Base-by-base conservation (phyloP, 2,888 invertebrate genomes). In the Kuschelorhynchus macadamiae region DNA sequence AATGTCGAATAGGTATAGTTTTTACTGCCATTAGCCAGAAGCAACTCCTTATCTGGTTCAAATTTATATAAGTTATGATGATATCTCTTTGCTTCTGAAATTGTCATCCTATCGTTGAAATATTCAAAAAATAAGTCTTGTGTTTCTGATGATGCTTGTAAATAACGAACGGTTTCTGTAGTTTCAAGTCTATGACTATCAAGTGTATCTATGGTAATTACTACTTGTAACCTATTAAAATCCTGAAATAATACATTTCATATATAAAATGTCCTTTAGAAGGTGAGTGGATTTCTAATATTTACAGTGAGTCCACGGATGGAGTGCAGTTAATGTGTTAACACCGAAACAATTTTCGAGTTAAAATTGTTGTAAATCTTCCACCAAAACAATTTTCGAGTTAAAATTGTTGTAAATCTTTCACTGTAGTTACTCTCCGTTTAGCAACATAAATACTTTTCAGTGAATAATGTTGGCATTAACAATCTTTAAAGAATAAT, bases 1-100 rank as follows among this genome's bases (percentile, higher is more conserved):
- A n/a, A 39, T 18, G 44, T 57, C 14, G 17, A 4, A 57, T 57
- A 57, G 11, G 14, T 41, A 47, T 57, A 50, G 33, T 65, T 65
- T 36, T 46, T 49, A 17, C 18, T 39, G 1, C 39, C 57, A 32
- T 16, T 55, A n/a, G n/a, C n/a, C n/a, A n/a, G n/a, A n/a, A n/a
- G n/a, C n/a, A n/a, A 7, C 12, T 49, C 49, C 14, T 21, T 66
- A 33, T 53, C 47, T 21, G 33, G 20, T 8, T 16, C 44, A 44
- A 44, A 56, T 59, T 65, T 20, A 41, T 36, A 59, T 56, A 36
- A 18, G 4, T 18, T 33, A 5, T 53, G 36, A 39, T 53, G 39
- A 20, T 17, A 36, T 33, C 18, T 53, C n/a, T 36, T 53, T 33
- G 53, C 17, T 36, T 53, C 53, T 9, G 36, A 36, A 18, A 53